Evolutionary conservation across 2,113 vertebrate species (phyloP).

Genomic region (Suricata suricatta): DNA sequence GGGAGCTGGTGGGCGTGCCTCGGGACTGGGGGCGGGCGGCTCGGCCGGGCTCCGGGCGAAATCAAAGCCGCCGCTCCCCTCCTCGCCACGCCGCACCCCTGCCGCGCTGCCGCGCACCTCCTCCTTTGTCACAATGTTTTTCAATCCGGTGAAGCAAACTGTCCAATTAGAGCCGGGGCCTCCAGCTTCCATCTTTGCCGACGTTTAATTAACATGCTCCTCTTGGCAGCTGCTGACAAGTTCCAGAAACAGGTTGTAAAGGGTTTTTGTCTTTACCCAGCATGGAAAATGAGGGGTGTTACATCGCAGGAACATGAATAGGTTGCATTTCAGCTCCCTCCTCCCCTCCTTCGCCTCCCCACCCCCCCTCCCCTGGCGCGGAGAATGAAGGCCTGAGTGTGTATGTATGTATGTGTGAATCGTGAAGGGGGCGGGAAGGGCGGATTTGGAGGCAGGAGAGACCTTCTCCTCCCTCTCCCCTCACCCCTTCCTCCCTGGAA

Average conservation of each 20-base stretch:
- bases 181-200: slow-evolving; percentile 87
- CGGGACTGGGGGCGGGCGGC: not conserved
- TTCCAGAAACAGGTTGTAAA: slow-evolving; percentile 88
- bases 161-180: slow-evolving; percentile 88
- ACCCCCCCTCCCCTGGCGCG: not conserved
- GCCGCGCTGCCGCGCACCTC: slow-evolving; percentile 76
- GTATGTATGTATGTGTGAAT: not conserved
- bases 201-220: slow-evolving; percentile 89
- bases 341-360: slow-evolving; percentile 47
- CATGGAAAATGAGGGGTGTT: slow-evolving; percentile 88
- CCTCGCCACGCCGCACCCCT: not conserved
- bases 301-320: slow-evolving; percentile 84
- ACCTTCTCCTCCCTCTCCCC: slow-evolving; percentile 5
- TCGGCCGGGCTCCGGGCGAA: slow-evolving; percentile 29
- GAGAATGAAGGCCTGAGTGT: not conserved
- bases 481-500: slow-evolving; percentile 58
- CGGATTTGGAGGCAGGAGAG: not conserved
- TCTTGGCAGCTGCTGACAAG: slow-evolving; percentile 88
- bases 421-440: not conserved
- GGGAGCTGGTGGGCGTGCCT: not conserved
- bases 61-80: slow-evolving; percentile 69
- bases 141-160: slow-evolving; percentile 86
- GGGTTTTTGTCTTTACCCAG: slow-evolving; percentile 88
- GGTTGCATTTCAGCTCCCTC: slow-evolving; percentile 82
- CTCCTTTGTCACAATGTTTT: slow-evolving; percentile 89